phyloP scores from a whole-genome alignment of 2,888 invertebrate genomes.

The Ditylenchus weischeri region DNA sequence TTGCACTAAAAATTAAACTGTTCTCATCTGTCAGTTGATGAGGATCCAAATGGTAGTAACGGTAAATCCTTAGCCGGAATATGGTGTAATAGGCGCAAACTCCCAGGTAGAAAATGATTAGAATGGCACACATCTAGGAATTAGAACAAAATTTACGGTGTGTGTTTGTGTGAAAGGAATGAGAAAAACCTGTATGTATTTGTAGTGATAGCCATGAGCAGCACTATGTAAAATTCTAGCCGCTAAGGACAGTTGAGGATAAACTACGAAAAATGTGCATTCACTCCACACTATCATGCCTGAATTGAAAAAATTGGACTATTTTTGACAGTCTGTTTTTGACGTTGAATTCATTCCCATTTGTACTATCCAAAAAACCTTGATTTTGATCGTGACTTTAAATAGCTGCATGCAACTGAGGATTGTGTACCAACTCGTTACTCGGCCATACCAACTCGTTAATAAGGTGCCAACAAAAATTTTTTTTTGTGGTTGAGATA shows the following conservation, averaged over 20 bases:
- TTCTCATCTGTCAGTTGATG: conserved; percentile 98
- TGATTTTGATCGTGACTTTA: too few relatives aligned
- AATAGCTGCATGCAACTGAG: too few relatives aligned
- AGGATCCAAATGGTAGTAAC: conserved; percentile 92
- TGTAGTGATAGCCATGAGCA: conserved; percentile 79
- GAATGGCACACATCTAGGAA: conserved; percentile 78
- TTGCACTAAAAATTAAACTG: conserved; percentile 95
- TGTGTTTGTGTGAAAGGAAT: conserved; percentile 3
- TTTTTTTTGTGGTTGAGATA: too few relatives aligned
- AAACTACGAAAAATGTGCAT: conserved; percentile 89
- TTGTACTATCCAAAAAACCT: too few relatives aligned
- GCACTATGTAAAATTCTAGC: conserved; percentile 86
- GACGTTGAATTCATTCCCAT: too few relatives aligned
- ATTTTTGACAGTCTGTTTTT: conserved; percentile 72
- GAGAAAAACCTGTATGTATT: conserved; percentile 77
- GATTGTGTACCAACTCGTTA: too few relatives aligned
- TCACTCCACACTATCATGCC: conserved; percentile 94
- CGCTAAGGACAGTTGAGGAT: conserved; percentile 89
- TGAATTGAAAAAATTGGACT: conserved; percentile 56
- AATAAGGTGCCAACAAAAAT: too few relatives aligned
- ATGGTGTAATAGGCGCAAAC: conserved; percentile 97
- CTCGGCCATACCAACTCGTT: too few relatives aligned
- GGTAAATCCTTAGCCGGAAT: conserved; percentile 87
- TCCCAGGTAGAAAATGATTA: conserved; percentile 88
- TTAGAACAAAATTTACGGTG: background rate